These are phyloP conservation scores for Eciton burchellii DNA, from an alignment of 1,140 invertebrate genomes.

Conservation along the genomic window DNA sequence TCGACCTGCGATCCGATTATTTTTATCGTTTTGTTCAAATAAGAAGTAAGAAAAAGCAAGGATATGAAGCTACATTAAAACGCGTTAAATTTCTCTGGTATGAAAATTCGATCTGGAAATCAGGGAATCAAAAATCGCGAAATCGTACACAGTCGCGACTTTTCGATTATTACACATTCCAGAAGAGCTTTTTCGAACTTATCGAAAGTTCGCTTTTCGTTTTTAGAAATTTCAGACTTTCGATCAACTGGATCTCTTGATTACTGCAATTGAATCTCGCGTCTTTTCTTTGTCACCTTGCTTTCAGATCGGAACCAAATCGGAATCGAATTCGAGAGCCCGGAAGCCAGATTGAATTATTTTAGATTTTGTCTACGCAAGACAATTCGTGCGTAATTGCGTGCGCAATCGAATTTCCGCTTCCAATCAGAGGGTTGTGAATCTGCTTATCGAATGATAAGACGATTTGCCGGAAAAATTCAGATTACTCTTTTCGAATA, in stretches of 20 bases:
- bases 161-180: background rate
- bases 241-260: background rate
- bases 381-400: background rate
- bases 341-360: background rate
- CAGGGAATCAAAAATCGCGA: background rate
- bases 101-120: background rate
- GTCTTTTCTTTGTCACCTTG: background rate
- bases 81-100: background rate
- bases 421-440: background rate
- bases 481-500: background rate
- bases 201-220: too few species aligned
- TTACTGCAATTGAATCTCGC: background rate
- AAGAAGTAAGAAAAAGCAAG: too few species aligned
- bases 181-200: too few species aligned
- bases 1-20: background rate
- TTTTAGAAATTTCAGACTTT: too few species aligned
- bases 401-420: background rate
- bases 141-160: background rate
- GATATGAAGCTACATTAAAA: background rate
- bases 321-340: too few species aligned
- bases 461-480: background rate
- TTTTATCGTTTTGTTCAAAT: too few species aligned
- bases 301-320: constrained; percentile 17
- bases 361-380: background rate
- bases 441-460: constrained; percentile 14